Base-by-base conservation (phyloP, 2,113 vertebrate species). In the Pachypanchax playfairii region DNA sequence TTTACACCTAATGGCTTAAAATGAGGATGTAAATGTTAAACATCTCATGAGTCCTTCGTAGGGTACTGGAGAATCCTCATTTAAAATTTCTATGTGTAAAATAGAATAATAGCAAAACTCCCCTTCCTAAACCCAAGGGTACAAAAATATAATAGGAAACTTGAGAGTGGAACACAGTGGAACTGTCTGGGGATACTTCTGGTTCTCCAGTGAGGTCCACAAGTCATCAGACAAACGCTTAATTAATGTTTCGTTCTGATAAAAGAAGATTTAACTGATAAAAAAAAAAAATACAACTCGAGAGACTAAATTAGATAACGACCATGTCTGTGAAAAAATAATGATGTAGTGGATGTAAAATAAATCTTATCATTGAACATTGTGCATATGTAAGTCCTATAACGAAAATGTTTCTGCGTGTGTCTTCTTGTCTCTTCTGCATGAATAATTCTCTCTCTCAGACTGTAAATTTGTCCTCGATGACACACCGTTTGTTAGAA, bases 211-310 rank as follows among this genome's bases (percentile, higher is more conserved):
- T 54, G 65, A 79, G 78, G 60, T 77, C 70, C 52, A 26, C 43
- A 42, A 43, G 26, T 80, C 73, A 70, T 66, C 11, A 61, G 70
- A 59, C 8, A 3, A 39, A 52, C 31, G n/a, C 72, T 72, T 79
- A 74, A 87, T 79, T 75, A 71, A 57, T 54, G 29, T 54, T 36
- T 43, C 22, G 18, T 55, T 75, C 57, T 35, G 64, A 69, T 29
- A 52, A 46, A 15, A 17, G 24, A n/a, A 18, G 2, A 61, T 56
- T 18, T 43, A n/a, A 43, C 12, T 35, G 41, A 59, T 29, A 24
- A 18, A 36, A 25, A 43, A 71, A 59, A 65, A 42, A 67, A 60
- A 66, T n/a, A n/a, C n/a, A n/a, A 42, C 26, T 20, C 4, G 18
- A n/a, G 41, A 70, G 56, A 35, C 2, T 60, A 46, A 65, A 18